Evolutionary conservation across 2,113 vertebrate species (phyloP).

Genomic region (Tetrao urogallus): DNA sequence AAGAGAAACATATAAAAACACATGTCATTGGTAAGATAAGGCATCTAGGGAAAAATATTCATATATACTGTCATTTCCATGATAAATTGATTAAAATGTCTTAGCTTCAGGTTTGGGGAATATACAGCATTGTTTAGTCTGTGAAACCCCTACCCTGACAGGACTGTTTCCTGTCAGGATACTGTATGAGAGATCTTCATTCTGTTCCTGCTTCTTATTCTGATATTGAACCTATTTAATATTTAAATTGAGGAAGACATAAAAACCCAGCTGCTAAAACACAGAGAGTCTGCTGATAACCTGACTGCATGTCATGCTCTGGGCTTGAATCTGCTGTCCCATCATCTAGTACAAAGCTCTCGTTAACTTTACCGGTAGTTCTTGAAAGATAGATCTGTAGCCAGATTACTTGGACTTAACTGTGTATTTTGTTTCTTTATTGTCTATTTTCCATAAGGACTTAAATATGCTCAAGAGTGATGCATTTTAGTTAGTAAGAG

Average conservation of each 20-base stretch:
- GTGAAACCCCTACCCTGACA: background rate
- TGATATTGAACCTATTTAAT: background rate
- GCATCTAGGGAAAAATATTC: background rate
- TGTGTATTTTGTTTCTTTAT: background rate
- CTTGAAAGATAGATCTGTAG: background rate
- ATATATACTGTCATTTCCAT: background rate
- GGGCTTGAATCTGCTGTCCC: background rate
- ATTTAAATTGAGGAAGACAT: background rate
- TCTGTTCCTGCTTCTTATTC: background rate
- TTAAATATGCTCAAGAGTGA: background rate
- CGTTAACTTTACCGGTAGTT: background rate
- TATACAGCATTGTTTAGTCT: background rate
- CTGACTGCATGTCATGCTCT: background rate
- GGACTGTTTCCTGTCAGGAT: background rate
- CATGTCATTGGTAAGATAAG: background rate
- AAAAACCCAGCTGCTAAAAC: background rate
- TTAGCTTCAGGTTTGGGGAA: background rate
- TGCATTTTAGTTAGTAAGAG: background rate
- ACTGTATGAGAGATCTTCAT: background rate
- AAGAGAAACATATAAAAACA: background rate
- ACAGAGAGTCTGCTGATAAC: background rate
- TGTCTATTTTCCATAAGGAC: background rate
- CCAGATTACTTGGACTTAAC: background rate
- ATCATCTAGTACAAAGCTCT: background rate
- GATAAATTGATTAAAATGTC: background rate